Percentiles rank a stretch among this genome's conserved stretches.
These are phyloP conservation scores for Melanostigma gelatinosum DNA, from an alignment of 2,113 vertebrate genomes.

Conservation along the genomic window DNA sequence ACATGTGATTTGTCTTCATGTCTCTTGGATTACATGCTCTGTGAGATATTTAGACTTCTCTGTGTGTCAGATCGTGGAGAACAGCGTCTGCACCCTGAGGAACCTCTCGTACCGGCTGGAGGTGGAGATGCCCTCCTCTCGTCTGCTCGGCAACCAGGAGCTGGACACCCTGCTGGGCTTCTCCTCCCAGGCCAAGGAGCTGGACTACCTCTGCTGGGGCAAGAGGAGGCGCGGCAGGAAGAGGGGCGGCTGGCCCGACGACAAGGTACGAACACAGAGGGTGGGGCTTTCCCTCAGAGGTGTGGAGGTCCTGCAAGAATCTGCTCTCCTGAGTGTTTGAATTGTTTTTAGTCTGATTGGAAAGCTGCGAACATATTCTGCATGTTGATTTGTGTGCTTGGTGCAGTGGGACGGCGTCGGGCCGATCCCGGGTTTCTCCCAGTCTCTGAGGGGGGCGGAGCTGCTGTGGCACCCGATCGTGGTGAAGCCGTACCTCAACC, in stretches of 20 bases:
- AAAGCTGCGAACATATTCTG: background rate
- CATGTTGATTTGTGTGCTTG: constrained; percentile 6
- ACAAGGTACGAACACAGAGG: constrained; percentile 82
- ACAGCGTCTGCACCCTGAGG: constrained; percentile 96
- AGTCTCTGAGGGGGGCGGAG: constrained; percentile 93
- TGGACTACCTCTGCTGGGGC: constrained; percentile 96
- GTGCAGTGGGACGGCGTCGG: constrained; percentile 94
- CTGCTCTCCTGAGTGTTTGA: no score
- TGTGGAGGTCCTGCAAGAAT: background rate
- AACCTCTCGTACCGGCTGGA: constrained; percentile 98
- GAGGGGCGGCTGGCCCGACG: constrained; percentile 87
- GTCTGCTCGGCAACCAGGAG: constrained; percentile 91
- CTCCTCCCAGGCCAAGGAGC: constrained; percentile 92
- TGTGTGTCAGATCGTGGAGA: constrained; percentile 92
- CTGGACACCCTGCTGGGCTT: constrained; percentile 92
- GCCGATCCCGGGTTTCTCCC: constrained; percentile 92
- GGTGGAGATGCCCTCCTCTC: constrained; percentile 96
- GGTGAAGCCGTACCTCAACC: constrained; percentile 96
- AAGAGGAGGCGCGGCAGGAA: constrained; percentile 96
- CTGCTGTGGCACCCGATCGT: constrained; percentile 97
- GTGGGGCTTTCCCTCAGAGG: background rate
- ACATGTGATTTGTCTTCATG: no score
- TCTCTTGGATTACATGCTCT: no score
- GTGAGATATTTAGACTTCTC: background rate
- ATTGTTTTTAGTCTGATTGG: no score